These are phyloP conservation scores for Chanos chanos DNA, from an alignment of 2,797 vertebrate genomes.

Conservation along the genomic window DNA sequence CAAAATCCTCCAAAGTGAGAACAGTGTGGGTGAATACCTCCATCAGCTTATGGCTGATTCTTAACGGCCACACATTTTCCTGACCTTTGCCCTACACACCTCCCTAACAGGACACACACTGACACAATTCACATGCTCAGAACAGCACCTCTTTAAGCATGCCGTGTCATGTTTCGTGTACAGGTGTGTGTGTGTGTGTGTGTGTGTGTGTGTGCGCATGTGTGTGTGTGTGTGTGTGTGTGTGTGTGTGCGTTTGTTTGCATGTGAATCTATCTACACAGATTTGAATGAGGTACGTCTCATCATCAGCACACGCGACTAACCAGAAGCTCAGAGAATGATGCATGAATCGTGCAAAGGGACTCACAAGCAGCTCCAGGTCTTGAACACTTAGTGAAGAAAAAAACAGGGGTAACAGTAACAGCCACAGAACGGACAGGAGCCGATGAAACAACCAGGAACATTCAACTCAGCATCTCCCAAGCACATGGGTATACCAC, in stretches of 20 bases:
- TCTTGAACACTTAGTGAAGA: conserved; percentile 52
- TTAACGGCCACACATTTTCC: not conserved
- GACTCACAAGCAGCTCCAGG: conserved; percentile 60
- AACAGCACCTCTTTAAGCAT: conserved; percentile 59
- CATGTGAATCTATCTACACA: conserved; percentile 38
- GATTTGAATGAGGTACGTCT: too few species aligned
- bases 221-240: conserved; percentile 3
- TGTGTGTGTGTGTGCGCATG: conserved; percentile 38
- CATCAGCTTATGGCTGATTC: not conserved
- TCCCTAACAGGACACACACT: conserved; percentile 56
- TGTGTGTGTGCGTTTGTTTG: too few species aligned
- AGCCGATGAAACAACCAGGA: conserved; percentile 57
- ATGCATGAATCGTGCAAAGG: conserved; percentile 69
- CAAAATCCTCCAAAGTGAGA: too few species aligned
- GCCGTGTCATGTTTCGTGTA: conserved; percentile 61
- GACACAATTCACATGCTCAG: conserved; percentile 70
- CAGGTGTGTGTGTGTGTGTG: conserved; percentile 11
- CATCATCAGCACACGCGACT: conserved; percentile 52
- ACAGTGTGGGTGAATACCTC: not conserved
- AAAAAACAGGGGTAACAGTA: conserved; percentile 51
- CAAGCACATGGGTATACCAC: conserved; percentile 79
- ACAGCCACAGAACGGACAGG: conserved; percentile 52
- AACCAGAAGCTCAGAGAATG: conserved; percentile 59
- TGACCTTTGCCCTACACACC: conserved; percentile 36
- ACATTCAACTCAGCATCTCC: conserved; percentile 71